Evolutionary conservation across 2,888 invertebrate genomes (phyloP).

Genomic region (Gisinianus flammeolus): DNA sequence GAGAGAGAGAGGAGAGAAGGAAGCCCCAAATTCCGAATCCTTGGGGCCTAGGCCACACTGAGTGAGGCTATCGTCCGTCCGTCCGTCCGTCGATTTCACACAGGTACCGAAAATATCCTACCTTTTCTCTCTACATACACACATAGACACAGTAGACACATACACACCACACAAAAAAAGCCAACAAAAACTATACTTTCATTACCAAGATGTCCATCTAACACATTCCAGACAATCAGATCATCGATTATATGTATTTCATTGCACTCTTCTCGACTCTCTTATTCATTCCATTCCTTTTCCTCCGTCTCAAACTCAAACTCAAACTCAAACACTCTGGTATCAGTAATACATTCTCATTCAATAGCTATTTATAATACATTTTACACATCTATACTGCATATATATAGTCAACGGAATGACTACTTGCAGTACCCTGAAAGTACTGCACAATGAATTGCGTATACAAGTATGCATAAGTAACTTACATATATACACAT

Average conservation of each 20-base stretch:
- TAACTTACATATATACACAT: too few relatives aligned
- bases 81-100: neutral
- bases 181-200: constrained; percentile 36
- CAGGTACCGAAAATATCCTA: constrained; percentile 17
- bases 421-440: too few relatives aligned
- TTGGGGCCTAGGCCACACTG: constrained; percentile 40
- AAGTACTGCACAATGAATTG: too few relatives aligned
- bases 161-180: constrained; percentile 2
- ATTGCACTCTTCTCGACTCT: neutral
- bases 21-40: constrained; percentile 41
- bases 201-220: constrained; percentile 36
- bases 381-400: neutral
- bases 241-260: constrained; percentile 34
- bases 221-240: constrained; percentile 37
- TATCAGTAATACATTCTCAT: neutral
- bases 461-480: too few relatives aligned
- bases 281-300: neutral
- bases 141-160: neutral
- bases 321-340: neutral
- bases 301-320: neutral
- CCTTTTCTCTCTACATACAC: constrained; percentile 5
- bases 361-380: too few relatives aligned
- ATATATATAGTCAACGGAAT: too few relatives aligned
- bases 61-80: constrained; percentile 7
- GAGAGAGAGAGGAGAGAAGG: constrained; percentile 1